A percentile compares a stretch with the other conserved stretches of the same genome.
Conservation (phyloP, 2,113 vertebrate genomes). For the Cyprinodon variegatus region DNA sequence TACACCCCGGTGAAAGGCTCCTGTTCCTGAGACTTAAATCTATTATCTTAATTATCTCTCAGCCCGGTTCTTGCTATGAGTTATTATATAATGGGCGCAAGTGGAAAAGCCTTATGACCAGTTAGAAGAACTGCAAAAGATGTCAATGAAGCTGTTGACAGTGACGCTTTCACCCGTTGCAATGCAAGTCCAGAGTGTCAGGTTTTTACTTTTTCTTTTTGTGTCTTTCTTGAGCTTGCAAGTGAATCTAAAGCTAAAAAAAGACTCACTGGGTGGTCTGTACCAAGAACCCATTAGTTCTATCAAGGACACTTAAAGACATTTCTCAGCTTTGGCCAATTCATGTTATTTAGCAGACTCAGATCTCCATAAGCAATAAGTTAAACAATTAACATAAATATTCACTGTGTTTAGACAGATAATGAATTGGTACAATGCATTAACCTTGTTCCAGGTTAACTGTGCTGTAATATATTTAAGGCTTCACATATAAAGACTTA, state of each 20-base stretch:
- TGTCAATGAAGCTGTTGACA: conserved; percentile 8
- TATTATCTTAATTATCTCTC: conserved; percentile 72
- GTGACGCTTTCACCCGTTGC: neutral
- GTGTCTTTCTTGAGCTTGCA: conserved; percentile 38
- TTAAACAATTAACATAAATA: conserved; percentile 51
- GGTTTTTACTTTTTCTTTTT: conserved; percentile 19
- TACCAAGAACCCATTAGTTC: conserved; percentile 42
- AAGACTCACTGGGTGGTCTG: conserved; percentile 70
- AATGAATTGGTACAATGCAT: conserved; percentile 30
- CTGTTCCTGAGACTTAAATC: conserved; percentile 67
- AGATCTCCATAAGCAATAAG: conserved; percentile 54
- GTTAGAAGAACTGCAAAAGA: conserved; percentile 33
- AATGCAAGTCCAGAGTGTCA: conserved; percentile 1
- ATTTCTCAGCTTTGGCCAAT: conserved; percentile 47
- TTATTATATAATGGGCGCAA: conserved; percentile 45
- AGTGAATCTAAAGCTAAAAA: conserved; percentile 61
- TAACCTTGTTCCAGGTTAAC: conserved; percentile 18
- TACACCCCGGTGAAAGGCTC: conserved; percentile 62
- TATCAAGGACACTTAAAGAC: conserved; percentile 57
- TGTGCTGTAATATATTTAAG: no score
- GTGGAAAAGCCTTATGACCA: conserved; percentile 22
- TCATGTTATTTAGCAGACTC: conserved; percentile 36
- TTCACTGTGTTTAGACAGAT: conserved; percentile 32
- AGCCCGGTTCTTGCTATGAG: conserved; percentile 50
- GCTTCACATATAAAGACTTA: no score